Conservation (phyloP, 2,113 vertebrate genomes). For the Brienomyrus brachyistius region DNA sequence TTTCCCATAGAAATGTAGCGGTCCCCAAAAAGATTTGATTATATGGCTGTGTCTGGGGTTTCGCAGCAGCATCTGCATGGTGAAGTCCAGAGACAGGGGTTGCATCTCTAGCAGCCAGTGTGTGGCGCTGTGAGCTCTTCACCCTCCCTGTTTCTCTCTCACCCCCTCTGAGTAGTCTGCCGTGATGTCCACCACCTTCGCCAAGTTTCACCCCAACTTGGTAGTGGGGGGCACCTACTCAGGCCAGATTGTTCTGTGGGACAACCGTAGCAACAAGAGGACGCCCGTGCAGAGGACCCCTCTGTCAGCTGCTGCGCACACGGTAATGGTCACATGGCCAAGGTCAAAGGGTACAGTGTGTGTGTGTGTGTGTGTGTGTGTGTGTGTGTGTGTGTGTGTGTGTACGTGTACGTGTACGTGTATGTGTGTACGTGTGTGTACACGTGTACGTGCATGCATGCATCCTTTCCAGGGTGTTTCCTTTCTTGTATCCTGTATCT, state of each 20-base stretch:
- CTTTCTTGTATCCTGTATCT: neutral
- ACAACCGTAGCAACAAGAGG: conserved; percentile 96
- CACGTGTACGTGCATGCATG: neutral
- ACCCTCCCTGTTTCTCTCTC: neutral
- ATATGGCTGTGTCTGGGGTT: neutral
- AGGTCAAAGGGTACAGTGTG: neutral
- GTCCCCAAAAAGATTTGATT: too few relatives aligned
- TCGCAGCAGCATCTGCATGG: neutral
- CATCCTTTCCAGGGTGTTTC: neutral
- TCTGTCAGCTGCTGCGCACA: conserved; percentile 91
- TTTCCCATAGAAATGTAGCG: too few relatives aligned
- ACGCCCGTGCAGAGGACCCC: conserved; percentile 96
- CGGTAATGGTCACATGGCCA: conserved; percentile 57
- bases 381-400: neutral
- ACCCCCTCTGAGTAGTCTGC: conserved; percentile 67
- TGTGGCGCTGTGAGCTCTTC: neutral
- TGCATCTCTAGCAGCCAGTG: neutral
- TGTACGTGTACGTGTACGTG: neutral
- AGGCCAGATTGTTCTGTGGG: conserved; percentile 96
- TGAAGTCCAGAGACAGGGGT: neutral
- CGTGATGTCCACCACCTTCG: conserved; percentile 95
- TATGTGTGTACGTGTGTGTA: neutral
- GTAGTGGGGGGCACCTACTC: conserved; percentile 96
- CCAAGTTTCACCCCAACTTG: conserved; percentile 95
- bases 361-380: neutral